Conservation (phyloP, 2,797 vertebrate genomes). For the Gymnothorax javanicus region DNA sequence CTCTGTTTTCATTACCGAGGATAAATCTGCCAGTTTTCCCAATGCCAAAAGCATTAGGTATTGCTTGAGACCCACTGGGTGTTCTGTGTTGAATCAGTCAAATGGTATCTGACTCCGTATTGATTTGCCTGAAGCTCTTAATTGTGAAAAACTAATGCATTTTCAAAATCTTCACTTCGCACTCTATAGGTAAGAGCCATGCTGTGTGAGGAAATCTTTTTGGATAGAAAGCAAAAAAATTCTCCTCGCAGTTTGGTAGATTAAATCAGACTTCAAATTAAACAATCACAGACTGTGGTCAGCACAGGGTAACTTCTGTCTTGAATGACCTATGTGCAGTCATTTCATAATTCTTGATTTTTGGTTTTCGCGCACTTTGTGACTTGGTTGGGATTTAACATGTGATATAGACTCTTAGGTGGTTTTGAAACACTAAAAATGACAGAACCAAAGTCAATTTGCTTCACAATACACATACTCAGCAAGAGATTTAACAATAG, state of each 20-base stretch:
- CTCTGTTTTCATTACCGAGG: background rate
- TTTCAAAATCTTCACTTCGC: background rate
- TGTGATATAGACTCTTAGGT: background rate
- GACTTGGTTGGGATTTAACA: background rate
- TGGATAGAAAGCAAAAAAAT: background rate
- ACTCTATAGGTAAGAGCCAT: background rate
- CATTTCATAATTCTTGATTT: background rate
- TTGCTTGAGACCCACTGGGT: background rate
- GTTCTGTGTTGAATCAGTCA: background rate
- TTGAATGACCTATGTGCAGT: background rate
- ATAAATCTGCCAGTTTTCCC: background rate
- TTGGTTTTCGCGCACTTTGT: background rate
- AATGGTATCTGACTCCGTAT: background rate
- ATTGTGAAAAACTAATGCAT: background rate
- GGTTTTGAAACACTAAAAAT: background rate
- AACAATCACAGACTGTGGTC: background rate
- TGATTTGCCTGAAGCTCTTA: background rate
- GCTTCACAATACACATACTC: slow-evolving; percentile 4
- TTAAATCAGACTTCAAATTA: background rate
- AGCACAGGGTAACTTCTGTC: background rate
- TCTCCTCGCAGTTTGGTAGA: background rate
- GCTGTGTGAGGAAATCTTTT: background rate
- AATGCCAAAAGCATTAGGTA: background rate
- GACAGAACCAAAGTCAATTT: slow-evolving; percentile 9
- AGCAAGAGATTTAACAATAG: slow-evolving; percentile 6